Evolutionary conservation across 2,888 invertebrate species (phyloP).

Genomic region (Drosophila phalerata): DNA sequence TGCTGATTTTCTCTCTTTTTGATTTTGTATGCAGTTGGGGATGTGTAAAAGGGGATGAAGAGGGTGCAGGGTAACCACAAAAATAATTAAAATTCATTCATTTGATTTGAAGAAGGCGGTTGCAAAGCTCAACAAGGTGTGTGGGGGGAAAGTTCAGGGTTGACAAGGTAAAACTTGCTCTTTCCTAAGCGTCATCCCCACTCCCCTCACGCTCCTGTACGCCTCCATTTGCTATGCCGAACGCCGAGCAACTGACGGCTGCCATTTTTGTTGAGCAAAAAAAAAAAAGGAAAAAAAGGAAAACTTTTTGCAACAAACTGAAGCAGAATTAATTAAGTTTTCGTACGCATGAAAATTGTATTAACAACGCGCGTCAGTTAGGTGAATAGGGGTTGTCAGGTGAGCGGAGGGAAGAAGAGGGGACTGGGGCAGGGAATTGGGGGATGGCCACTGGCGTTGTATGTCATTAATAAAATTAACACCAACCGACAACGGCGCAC

Average conservation of each 20-base stretch:
- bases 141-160: slow-evolving; percentile 4
- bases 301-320: slow-evolving; percentile 71
- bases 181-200: neutral
- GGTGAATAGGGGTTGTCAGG: neutral
- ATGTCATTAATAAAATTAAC: slow-evolving; percentile 86
- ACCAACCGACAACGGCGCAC: slow-evolving; percentile 69
- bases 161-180: slow-evolving; percentile 25
- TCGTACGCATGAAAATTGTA: slow-evolving; percentile 70
- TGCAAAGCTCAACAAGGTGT: neutral
- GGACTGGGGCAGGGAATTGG: neutral
- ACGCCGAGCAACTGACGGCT: slow-evolving; percentile 40
- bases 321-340: slow-evolving; percentile 81
- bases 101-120: slow-evolving; percentile 67
- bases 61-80: slow-evolving; percentile 42
- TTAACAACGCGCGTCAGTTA: slow-evolving; percentile 47
- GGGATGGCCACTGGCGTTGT: slow-evolving; percentile 62
- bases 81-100: slow-evolving; percentile 81
- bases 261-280: slow-evolving; percentile 60
- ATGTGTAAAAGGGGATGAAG: neutral
- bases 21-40: slow-evolving; percentile 3
- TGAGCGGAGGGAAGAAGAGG: neutral
- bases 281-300: slow-evolving; percentile 9
- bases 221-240: neutral
- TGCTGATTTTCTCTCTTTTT: neutral
- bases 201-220: too few relatives aligned